Percentiles rank a stretch among this genome's conserved stretches.
These are phyloP conservation scores for Coccyzus lansbergi DNA, from an alignment of 2,797 vertebrate genomes.

Conservation along the genomic window DNA sequence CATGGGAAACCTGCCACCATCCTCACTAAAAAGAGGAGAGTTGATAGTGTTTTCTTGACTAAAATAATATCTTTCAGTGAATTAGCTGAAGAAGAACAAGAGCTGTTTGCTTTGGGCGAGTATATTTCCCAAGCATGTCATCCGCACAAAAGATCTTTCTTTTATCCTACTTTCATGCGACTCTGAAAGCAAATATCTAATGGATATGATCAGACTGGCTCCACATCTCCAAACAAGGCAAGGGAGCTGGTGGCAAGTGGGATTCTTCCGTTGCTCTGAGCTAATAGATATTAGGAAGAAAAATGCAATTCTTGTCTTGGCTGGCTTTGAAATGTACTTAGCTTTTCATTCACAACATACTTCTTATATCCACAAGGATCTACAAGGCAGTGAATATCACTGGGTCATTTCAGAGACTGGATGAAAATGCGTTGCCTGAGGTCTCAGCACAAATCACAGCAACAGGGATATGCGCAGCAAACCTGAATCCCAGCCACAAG, in stretches of 20 bases:
- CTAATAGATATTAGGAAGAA: conserved; percentile 64
- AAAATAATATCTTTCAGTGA: conserved; percentile 64
- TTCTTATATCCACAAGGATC: conserved; percentile 52
- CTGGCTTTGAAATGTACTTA: conserved; percentile 65
- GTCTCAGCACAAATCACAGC: not conserved
- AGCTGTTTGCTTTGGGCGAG: conserved; percentile 51
- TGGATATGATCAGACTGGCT: conserved; percentile 57
- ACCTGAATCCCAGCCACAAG: not conserved
- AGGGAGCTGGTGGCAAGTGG: conserved; percentile 53
- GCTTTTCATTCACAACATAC: conserved; percentile 64
- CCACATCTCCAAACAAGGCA: conserved; percentile 57
- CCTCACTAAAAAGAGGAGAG: conserved; percentile 33
- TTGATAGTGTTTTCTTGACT: conserved; percentile 49
- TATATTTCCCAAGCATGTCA: conserved; percentile 59
- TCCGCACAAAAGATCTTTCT: conserved; percentile 61
- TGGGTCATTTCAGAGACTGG: not conserved
- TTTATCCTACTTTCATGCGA: conserved; percentile 9
- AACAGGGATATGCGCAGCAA: fast-evolving
- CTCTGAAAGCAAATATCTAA: conserved; percentile 67
- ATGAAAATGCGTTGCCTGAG: not conserved
- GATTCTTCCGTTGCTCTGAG: conserved; percentile 66
- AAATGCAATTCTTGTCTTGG: conserved; percentile 67
- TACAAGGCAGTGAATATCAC: not conserved
- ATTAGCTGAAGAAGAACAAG: conserved; percentile 52
- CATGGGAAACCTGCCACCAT: conserved; percentile 63